Evolutionary conservation across 2,797 vertebrate species (phyloP).

Genomic region (Euthynnus affinis): DNA sequence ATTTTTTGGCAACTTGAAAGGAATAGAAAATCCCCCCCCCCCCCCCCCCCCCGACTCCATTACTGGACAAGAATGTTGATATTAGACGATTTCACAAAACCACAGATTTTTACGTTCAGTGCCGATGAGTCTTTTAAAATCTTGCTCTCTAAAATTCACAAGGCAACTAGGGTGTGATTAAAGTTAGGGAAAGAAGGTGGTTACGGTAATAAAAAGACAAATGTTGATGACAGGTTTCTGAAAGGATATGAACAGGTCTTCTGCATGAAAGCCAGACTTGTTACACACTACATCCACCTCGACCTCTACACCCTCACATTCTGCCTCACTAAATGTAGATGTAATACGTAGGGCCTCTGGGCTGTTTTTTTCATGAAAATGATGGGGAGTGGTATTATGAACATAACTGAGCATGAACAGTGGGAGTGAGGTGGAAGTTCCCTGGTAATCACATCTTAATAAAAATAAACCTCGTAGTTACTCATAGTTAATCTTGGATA

Average conservation of each 20-base stretch:
- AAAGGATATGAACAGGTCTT: neutral
- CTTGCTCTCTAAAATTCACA: neutral
- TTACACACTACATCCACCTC: neutral
- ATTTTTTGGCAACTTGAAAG: no score
- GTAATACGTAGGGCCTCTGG: neutral
- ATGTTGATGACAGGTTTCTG: neutral
- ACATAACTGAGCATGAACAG: no score
- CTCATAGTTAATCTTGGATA: constrained; percentile 11
- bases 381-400: neutral
- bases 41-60: no score
- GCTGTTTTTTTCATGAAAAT: neutral
- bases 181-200: neutral
- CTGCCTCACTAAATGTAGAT: no score
- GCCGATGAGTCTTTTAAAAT: neutral
- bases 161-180: neutral
- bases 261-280: neutral
- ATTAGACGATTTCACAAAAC: no score
- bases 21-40: no score
- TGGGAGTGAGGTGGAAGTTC: neutral
- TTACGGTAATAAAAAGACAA: neutral
- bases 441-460: constrained; percentile 10
- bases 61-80: no score
- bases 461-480: constrained; percentile 9
- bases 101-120: neutral
- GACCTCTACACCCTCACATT: no score